These are phyloP conservation scores for Tenthredo mesomela DNA, from an alignment of 2,888 invertebrate species.

Conservation along the genomic window DNA sequence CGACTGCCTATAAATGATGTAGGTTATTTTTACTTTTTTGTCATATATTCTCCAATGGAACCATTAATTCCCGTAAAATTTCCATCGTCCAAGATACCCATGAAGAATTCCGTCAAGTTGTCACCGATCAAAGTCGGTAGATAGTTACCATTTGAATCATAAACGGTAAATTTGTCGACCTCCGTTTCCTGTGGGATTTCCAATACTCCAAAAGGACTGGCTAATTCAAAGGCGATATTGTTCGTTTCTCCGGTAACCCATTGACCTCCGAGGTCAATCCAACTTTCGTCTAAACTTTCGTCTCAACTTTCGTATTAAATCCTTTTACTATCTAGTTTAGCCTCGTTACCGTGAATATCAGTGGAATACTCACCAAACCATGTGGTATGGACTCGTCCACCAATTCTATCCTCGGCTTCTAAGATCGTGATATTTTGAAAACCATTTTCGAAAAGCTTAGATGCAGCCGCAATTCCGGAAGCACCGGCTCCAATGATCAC, in stretches of 20 bases:
- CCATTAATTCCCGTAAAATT: neutral
- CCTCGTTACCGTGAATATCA: neutral
- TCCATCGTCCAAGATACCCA: neutral
- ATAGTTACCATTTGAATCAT: neutral
- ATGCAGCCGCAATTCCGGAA: conserved; percentile 81
- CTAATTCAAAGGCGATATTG: conserved; percentile 66
- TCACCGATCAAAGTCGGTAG: neutral
- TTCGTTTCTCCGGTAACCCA: conserved; percentile 69
- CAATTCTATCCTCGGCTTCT: conserved; percentile 79
- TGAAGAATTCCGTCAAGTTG: neutral
- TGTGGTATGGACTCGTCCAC: conserved; percentile 78
- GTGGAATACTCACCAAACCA: conserved; percentile 74
- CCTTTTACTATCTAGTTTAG: neutral
- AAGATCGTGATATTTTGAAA: conserved; percentile 78
- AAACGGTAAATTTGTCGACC: neutral
- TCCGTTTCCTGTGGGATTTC: conserved; percentile 53
- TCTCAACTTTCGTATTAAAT: neutral
- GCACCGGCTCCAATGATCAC: conserved; percentile 82
- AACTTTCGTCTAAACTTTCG: neutral
- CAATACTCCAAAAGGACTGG: conserved; percentile 63
- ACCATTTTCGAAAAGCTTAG: conserved; percentile 77
- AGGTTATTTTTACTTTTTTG: no score
- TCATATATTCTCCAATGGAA: neutral
- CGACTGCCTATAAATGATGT: no score
- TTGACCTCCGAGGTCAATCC: conserved; percentile 64